A percentile compares a stretch with the other conserved stretches of the same genome.
Conservation (phyloP, 23 tunicate genomes). For the Phallusia fumigata region DNA sequence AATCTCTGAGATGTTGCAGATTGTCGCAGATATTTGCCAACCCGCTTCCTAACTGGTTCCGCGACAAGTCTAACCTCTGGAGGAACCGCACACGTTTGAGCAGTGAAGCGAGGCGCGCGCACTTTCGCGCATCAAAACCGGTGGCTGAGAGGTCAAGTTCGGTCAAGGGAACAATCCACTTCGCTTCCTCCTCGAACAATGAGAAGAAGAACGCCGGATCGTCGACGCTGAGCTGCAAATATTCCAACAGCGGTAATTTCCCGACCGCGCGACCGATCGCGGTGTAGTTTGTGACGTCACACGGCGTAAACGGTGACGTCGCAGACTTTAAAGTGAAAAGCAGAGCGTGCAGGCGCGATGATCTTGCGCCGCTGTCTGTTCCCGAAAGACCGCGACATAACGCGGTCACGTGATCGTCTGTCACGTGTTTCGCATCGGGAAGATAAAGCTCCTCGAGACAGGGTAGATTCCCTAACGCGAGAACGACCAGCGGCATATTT, state of each 20-base stretch:
- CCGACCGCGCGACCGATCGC: constrained; percentile 16
- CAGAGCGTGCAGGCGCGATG: constrained; percentile 35
- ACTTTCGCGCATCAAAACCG: constrained; percentile 21
- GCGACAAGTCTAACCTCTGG: constrained; percentile 33
- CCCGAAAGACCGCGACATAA: constrained; percentile 41
- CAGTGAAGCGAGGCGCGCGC: constrained; percentile 19
- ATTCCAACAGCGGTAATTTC: constrained; percentile 45
- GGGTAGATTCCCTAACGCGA: constrained; percentile 39
- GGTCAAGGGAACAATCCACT: constrained; percentile 35
- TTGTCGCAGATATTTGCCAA: constrained; percentile 21
- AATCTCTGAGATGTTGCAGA: constrained; percentile 19
- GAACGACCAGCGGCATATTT: constrained; percentile 38
- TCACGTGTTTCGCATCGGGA: constrained; percentile 15
- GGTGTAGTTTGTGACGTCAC: constrained; percentile 39
- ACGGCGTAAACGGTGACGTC: constrained; percentile 25
- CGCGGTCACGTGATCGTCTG: constrained; percentile 15
- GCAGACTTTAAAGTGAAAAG: constrained; percentile 12
- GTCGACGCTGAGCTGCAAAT: constrained; percentile 18
- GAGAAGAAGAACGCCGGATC: constrained; percentile 17
- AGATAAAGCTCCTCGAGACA: constrained; percentile 40
- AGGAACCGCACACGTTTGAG: constrained; percentile 38
- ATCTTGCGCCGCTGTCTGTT: neutral
- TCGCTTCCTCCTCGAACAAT: constrained; percentile 11
- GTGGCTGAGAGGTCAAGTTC: constrained; percentile 11
- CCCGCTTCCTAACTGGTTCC: constrained; percentile 38